Percentiles rank a stretch among this genome's conserved stretches.
Evolutionary conservation across 2,888 invertebrate species (phyloP).

Genomic region (Mesochorus sp.): DNA sequence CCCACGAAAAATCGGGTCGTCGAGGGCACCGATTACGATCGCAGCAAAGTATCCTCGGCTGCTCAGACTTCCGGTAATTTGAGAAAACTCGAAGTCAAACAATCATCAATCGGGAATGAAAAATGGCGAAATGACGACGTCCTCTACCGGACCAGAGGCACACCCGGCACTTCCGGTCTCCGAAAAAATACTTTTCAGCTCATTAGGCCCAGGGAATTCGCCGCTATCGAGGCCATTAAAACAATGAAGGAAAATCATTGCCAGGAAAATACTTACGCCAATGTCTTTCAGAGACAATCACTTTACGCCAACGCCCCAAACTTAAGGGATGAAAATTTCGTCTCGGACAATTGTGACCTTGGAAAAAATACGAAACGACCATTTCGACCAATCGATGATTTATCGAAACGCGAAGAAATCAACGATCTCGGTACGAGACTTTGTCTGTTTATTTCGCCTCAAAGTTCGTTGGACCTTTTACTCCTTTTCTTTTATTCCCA

Average conservation of each 20-base stretch:
- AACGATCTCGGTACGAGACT: constrained; percentile 40
- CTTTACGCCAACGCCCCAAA: constrained; percentile 73
- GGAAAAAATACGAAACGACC: background rate
- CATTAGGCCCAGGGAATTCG: constrained; percentile 84
- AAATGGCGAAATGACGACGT: constrained; percentile 71
- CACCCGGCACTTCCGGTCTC: constrained; percentile 63
- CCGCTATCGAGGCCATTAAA: constrained; percentile 82
- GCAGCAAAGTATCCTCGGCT: constrained; percentile 84
- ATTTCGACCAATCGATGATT: constrained; percentile 38
- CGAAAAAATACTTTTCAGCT: constrained; percentile 82
- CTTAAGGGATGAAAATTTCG: constrained; percentile 46
- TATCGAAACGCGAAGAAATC: constrained; percentile 34
- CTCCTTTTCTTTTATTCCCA: background rate
- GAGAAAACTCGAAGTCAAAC: constrained; percentile 76
- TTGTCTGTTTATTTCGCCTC: constrained; percentile 4
- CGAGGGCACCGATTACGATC: constrained; percentile 66
- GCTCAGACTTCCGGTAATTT: constrained; percentile 84
- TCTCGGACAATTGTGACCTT: constrained; percentile 9
- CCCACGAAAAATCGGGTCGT: too few species aligned
- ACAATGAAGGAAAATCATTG: constrained; percentile 61
- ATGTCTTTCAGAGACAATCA: constrained; percentile 80
- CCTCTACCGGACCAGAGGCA: constrained; percentile 70
- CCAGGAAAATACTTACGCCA: constrained; percentile 82
- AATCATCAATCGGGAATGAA: constrained; percentile 16
- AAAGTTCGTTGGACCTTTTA: constrained; percentile 54